phyloP scores from a whole-genome alignment of 2,113 vertebrate species.

The Barnardius zonarius region DNA sequence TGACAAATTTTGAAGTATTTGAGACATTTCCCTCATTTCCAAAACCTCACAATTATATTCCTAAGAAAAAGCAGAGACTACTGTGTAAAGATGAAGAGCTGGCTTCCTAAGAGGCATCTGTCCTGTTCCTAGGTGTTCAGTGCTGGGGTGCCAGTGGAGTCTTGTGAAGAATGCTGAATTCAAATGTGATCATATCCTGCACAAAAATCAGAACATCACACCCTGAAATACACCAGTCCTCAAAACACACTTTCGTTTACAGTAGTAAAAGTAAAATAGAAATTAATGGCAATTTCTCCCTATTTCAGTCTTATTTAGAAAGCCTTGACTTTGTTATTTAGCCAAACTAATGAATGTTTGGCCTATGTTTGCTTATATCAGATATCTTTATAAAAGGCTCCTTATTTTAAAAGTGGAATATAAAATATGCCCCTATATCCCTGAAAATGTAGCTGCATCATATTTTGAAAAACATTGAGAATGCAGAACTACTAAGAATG shows the following conservation, averaged over 20 bases:
- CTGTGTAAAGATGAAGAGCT: neutral
- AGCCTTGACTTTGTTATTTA: neutral
- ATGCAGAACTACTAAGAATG: neutral
- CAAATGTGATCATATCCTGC: neutral
- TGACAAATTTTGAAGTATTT: slow-evolving; percentile 37
- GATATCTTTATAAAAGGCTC: neutral
- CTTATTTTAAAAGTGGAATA: neutral
- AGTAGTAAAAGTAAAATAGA: neutral
- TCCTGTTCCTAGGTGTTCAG: neutral
- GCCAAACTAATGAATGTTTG: neutral
- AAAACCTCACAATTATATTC: neutral
- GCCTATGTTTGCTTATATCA: neutral
- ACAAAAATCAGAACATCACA: neutral
- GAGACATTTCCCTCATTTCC: neutral
- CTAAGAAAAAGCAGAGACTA: neutral
- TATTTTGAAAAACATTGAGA: neutral
- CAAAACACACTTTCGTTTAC: neutral
- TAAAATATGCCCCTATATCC: neutral
- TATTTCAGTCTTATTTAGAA: neutral
- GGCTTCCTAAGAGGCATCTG: neutral
- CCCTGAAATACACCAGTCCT: neutral
- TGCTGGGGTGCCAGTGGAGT: neutral
- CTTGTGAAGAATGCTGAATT: neutral
- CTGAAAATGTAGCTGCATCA: neutral
- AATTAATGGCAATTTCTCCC: neutral